These are phyloP conservation scores for Morus bassanus DNA, from an alignment of 2,797 vertebrate species.

Conservation along the genomic window DNA sequence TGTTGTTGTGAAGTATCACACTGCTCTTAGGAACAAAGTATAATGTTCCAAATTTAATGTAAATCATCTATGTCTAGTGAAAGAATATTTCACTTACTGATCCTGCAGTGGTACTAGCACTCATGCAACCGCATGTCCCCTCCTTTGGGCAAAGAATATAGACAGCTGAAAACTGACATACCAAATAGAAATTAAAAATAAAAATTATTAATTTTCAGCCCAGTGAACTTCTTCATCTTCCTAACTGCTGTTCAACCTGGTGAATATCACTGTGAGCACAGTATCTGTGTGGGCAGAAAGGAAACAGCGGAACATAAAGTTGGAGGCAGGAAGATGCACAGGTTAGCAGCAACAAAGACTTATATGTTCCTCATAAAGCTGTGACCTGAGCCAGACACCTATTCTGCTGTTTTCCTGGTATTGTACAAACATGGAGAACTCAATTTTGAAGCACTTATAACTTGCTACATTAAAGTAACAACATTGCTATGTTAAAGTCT, in stretches of 20 bases:
- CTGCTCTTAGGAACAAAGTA: background rate
- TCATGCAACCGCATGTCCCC: background rate
- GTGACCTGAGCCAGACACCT: background rate
- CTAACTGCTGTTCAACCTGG: background rate
- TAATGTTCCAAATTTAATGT: background rate
- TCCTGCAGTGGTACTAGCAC: background rate
- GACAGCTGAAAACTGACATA: background rate
- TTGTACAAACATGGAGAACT: background rate
- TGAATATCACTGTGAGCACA: background rate
- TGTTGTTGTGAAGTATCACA: background rate
- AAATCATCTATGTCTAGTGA: background rate
- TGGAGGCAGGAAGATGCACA: background rate
- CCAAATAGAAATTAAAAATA: background rate
- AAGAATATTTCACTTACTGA: background rate
- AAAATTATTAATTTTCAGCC: background rate
- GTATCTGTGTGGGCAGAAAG: background rate
- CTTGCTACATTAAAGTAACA: background rate
- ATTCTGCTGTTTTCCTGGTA: background rate
- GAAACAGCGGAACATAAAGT: background rate
- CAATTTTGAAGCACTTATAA: background rate
- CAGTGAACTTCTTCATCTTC: background rate
- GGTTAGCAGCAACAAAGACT: background rate
- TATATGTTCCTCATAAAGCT: background rate
- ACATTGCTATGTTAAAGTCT: background rate
- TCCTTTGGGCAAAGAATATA: background rate